A percentile compares a stretch with the other conserved stretches of the same genome.
These are phyloP conservation scores for Phyllostomus discolor DNA, from an alignment of 2,113 vertebrate genomes.

Conservation along the genomic window DNA sequence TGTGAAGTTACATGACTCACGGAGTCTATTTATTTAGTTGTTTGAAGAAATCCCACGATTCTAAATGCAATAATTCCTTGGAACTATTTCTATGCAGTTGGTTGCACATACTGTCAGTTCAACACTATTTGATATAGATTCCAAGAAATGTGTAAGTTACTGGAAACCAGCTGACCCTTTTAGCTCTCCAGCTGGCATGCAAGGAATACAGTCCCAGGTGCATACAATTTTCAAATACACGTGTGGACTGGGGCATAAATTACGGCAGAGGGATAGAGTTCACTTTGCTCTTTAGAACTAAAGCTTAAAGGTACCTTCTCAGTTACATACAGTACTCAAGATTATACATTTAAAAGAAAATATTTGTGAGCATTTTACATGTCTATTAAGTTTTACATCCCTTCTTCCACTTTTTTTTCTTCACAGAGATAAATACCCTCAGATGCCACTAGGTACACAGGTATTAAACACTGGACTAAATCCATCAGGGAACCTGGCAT, in stretches of 20 bases:
- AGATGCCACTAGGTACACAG: not conserved
- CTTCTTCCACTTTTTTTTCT: not conserved
- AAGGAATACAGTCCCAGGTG: not conserved
- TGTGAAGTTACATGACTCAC: not conserved
- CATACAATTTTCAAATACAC: not conserved
- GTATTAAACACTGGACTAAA: not conserved
- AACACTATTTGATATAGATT: not conserved
- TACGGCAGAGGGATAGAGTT: not conserved
- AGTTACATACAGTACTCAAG: constrained; percentile 15
- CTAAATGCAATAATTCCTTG: not conserved
- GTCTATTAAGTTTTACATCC: not conserved
- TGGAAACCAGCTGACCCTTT: not conserved
- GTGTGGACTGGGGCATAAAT: not conserved
- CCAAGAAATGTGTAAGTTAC: constrained; percentile 18
- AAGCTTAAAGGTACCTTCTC: not conserved
- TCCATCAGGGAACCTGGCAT: constrained; percentile 21
- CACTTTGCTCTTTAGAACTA: not conserved
- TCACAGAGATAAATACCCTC: not conserved
- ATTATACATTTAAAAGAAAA: not conserved
- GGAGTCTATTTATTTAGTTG: not conserved
- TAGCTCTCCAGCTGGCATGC: not conserved
- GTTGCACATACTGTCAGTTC: not conserved
- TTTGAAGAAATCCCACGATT: constrained; percentile 28
- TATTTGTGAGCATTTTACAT: not conserved
- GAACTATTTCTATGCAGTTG: not conserved